Evolutionary conservation across 2,888 invertebrate species (phyloP), one percentile per base, ranked within the genome.

Genomic region (Fabriciana adippe): DNA sequence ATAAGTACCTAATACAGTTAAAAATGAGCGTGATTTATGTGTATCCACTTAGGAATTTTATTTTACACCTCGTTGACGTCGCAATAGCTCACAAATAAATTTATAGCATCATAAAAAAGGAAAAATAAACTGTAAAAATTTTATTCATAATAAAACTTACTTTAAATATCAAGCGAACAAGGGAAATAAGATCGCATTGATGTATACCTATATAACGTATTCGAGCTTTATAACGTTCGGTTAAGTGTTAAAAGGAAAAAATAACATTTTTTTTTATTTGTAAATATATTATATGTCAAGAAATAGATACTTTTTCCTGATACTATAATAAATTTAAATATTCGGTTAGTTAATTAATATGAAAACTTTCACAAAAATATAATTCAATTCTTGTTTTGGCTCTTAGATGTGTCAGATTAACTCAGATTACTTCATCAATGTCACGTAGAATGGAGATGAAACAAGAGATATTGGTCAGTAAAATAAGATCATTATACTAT

Each of bases 71-170:
- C 15, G 41, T 5, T 61, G 61, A 54, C 54, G 45, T n/a, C 14
- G 21, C 41, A 62, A 21, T 54, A 15, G 26, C 53, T 14, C n/a
- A 0, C 48, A 51, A 51, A 62, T 50, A 54, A 62, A 21, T 54
- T 62, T 54, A 54, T 62, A 41, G 21, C 54, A 26, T n/a, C 41
- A 62, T 62, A 26, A 62, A 62, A n/a, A 47, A 45, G 16, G 6
- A 21, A 41, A 62, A 54, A 45, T 54, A 50, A 45, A 45, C 54
- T 53, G 53, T 62, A 16, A 53, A 61, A 35, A 14, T 14, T 54
- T 26, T 60, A 66, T 66, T 55, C 6, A 59, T 41, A 60, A 60
- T 55, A 31, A 31, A 60, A 47, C 8, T 48, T 48, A 14, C 55
- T 31, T 51, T 51, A 51, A 51, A 18, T 18, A 18, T 35, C 13